A percentile compares a stretch with the other conserved stretches of the same genome.
Evolutionary conservation across 2,797 vertebrate genomes (phyloP).

Genomic region (Kryptolebias ocellatus): DNA sequence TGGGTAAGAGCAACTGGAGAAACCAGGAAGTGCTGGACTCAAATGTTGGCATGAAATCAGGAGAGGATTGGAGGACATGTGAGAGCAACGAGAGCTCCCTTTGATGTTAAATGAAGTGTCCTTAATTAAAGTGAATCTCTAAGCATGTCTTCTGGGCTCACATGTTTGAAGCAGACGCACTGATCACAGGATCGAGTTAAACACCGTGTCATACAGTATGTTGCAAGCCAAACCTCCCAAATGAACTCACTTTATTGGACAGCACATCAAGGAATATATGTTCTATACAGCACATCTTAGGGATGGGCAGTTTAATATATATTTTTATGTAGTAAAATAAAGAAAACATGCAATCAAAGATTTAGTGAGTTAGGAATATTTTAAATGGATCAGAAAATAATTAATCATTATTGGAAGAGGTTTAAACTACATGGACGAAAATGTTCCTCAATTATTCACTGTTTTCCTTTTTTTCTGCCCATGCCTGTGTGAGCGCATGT

Average conservation of each 20-base stretch:
- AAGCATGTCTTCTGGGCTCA: constrained; percentile 21
- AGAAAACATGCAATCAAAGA: no score
- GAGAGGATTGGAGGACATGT: constrained; percentile 10
- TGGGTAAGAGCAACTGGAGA: constrained; percentile 6
- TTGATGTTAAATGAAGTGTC: constrained; percentile 52
- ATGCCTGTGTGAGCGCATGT: no score
- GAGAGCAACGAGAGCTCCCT: constrained; percentile 23
- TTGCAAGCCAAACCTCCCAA: not conserved
- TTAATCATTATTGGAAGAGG: no score
- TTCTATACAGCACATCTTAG: not conserved
- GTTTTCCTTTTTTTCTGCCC: no score
- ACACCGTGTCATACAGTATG: constrained; percentile 8
- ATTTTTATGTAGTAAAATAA: no score
- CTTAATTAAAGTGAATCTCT: constrained; percentile 49
- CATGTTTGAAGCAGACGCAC: constrained; percentile 8
- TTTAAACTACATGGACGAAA: no score
- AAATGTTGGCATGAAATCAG: constrained; percentile 38
- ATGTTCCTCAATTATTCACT: no score
- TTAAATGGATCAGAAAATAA: no score
- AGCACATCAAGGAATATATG: not conserved
- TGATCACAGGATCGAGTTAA: constrained; percentile 40
- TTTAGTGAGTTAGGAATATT: no score
- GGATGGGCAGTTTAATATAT: no score
- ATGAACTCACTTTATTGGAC: not conserved
- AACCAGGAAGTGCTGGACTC: constrained; percentile 23